Base-by-base conservation (phyloP, 2,888 invertebrate genomes). In the Drosophila demipolita region DNA sequence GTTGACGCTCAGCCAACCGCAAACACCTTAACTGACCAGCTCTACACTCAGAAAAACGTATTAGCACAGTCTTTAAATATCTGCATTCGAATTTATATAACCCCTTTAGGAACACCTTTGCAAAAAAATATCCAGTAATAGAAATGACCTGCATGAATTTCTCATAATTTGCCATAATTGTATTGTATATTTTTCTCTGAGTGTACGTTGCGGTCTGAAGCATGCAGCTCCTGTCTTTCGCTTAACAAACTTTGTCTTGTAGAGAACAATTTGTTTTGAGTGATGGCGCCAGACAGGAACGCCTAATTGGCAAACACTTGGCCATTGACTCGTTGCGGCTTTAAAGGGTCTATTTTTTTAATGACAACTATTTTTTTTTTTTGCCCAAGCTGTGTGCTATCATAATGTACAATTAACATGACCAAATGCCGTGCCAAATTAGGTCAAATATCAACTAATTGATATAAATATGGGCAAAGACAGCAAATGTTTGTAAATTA, bases 401-500 rank as follows among this genome's bases (percentile, higher is more conserved):
- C 63, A 75, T 66, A 71, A 72, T 38, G 23, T 57, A 35, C 68
- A 86, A 83, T 83, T 85, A 85, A 63, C 73, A 65, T 48, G 48
- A 15, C 23, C 15, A 40, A 29, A 49, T 48, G 53, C 11, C 12
- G 15, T 15, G 29, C 53, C 73, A 74, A 87, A 87, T 82, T 87
- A n/a, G 87, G 87, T 89, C 89, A 87, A 72, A 67, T 66, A 63
- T 63, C 70, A 49, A 60, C 85, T 87, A 89, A 89, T 87, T 87
- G 88, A 75, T 79, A 71, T 77, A 79, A 85, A 87, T 78, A 78
- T 86, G 79, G 81, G 76, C 81, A 61, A 69, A 78, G 72, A 26
- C 62, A 1, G 26, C 38, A 75, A 83, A 76, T 73, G 75, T 78
- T 85, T 75, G 71, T 81, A 75, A 85, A 89, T 87, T 87, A 87